Evolutionary conservation across 1,140 invertebrate species (phyloP), one percentile per base, ranked within the genome.

Genomic region (Macrobrachium nipponense): DNA sequence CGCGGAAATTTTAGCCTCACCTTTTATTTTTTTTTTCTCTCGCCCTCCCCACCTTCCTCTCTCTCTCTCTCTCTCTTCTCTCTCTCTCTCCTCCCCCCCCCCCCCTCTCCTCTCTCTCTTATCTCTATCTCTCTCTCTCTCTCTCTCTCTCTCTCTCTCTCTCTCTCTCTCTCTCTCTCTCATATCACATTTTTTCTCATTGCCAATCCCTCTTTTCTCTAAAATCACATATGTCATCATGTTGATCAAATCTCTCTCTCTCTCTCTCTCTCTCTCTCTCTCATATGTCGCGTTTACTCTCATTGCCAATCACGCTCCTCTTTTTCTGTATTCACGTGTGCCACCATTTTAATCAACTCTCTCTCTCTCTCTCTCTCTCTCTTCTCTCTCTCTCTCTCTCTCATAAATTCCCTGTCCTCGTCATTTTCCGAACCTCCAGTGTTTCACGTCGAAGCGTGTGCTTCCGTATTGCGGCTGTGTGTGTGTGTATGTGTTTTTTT

Each of bases 351-450:
- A 51, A 51, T 51, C 7, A 5, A 0, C 76, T 27, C 60, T 61
- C 59, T 60, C 58, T 62, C 27, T 60, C 60, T 78, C 20, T 27
- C 64, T 68, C n/a, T 27, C 27, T n/a, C 64, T 68, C 64, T 20
- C 27, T 64, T 51, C 51, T 51, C 51, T 51, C 64, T 20, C 27
- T 64, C 77, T 44, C 60, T 64, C 77, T 79, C 60, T 79, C 60
- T 44, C 36, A 36, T 36, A 36, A 36, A 36, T 36, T 79, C 51
- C 0, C 51, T 51, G 8, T 51, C 51, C 0, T 7, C 51, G 8
- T 51, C 12, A 51, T 51, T 51, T 51, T 51, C 51, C 51, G 51
- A 51, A 51, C 12, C 51, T 51, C 51, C 51, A 7, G 8, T 51
- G 51, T 12, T 51, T 8, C 51, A 8, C 8, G 7, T 51, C 8